phyloP scores from a whole-genome alignment of 2,113 vertebrate genomes.

The Ursus arctos region DNA sequence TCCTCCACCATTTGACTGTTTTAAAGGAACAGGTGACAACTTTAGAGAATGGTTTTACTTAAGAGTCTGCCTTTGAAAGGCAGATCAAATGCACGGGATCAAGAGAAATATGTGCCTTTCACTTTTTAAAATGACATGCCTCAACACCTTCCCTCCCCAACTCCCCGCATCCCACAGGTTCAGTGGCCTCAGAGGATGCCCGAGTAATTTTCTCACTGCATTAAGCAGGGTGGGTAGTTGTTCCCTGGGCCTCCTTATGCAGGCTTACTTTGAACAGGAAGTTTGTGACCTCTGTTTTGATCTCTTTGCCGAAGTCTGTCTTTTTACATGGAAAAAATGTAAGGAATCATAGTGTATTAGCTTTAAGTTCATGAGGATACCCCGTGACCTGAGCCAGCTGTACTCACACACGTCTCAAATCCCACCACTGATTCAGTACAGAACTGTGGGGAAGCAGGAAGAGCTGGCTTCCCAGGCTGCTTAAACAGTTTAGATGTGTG shows the following conservation, averaged over 20 bases:
- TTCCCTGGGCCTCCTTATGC: neutral
- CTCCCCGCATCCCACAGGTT: neutral
- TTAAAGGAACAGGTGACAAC: conserved; percentile 24
- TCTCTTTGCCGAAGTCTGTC: conserved; percentile 30
- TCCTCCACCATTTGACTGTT: neutral
- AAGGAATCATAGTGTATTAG: conserved; percentile 24
- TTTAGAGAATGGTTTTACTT: conserved; percentile 48
- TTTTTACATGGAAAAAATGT: conserved; percentile 47
- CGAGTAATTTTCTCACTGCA: neutral
- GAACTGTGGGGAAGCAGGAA: conserved; percentile 9
- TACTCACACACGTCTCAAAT: neutral
- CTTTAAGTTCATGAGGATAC: conserved; percentile 34
- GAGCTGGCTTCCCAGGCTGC: neutral
- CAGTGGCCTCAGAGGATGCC: neutral
- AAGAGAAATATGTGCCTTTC: conserved; percentile 31
- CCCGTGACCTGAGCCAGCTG: neutral
- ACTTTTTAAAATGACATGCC: neutral
- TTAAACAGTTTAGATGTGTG: neutral
- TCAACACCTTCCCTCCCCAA: neutral
- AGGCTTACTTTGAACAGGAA: conserved; percentile 60
- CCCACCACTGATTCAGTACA: neutral
- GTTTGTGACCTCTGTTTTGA: conserved; percentile 41
- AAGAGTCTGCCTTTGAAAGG: conserved; percentile 22
- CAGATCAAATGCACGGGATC: conserved; percentile 1
- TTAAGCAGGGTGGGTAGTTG: neutral